Base-by-base conservation (phyloP, 2,797 vertebrate species). In the Leptatherina wallacei region DNA sequence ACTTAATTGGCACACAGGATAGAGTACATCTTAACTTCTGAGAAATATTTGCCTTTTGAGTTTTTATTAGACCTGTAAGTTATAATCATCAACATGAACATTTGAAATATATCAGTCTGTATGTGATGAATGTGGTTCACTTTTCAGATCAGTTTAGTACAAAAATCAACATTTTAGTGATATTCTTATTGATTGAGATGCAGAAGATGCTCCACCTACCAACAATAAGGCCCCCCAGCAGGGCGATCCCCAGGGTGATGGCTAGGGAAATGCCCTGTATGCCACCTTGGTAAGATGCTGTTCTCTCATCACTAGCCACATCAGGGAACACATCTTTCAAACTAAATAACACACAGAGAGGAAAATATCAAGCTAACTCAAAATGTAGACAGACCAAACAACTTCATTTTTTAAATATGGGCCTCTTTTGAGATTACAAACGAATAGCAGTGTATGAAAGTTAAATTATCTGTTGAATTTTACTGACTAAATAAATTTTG, bases 181-280 rank as follows among this genome's bases (percentile, higher is more conserved):
- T 32, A 32, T 32, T 32, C 3, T 32, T 32, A 4, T 32, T 32
- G 3, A 32, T 32, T 32, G 30, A 32, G 30, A 27, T 1, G 24
- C 24, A 27, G 24, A 49, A 13, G 8, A 65, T 0, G 20, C 18
- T 18, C 6, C 29, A 87, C 96, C 76, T 83, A 97, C 97, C 97
- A 10, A 94, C 95, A 67, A 98, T 0, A 8, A 87, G 69, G 0
- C 97, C 97, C 0, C 97, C 97, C 0, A 96, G 2, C 0, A 87
- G 14, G 6, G 97, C 96, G 0, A 97, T 74, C 36, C 87, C 92
- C 51, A 98, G 91, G 0, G 97, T 96, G 75, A 97, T 68, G 0
- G 79, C 91, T 16, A 98, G 89, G 2, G 96, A 95, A 0, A 92
- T 65, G 44, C 94, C 92, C 88, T 99, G 97, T 40, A 81, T 57